A percentile compares a stretch with the other conserved stretches of the same genome.
Evolutionary conservation across 2,113 vertebrate genomes (phyloP).

Genomic region (Myanophis thanlyinensis): DNA sequence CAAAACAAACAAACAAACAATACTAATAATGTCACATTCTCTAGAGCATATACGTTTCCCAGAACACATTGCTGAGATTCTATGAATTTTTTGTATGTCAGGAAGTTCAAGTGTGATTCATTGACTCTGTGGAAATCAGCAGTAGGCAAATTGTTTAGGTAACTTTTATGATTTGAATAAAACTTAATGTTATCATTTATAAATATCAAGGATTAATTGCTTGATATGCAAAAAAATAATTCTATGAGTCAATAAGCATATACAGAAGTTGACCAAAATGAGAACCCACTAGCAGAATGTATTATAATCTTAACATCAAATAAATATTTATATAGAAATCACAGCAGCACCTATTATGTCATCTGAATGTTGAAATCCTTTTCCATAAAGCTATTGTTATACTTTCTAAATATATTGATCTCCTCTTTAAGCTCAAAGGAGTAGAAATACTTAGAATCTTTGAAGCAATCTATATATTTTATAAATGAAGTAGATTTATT

Average conservation of each 20-base stretch:
- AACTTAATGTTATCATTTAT: neutral
- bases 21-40: neutral
- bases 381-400: neutral
- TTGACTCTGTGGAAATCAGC: neutral
- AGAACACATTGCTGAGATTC: neutral
- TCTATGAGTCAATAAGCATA: too few relatives aligned
- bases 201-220: neutral
- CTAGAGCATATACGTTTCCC: neutral
- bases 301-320: neutral
- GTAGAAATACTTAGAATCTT: neutral
- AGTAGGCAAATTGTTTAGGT: neutral
- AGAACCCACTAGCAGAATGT: neutral
- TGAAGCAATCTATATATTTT: neutral
- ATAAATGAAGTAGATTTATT: neutral
- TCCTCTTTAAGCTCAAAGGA: neutral
- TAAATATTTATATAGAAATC: neutral
- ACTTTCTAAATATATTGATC: neutral
- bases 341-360: neutral
- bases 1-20: too few relatives aligned
- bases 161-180: neutral
- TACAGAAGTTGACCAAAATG: neutral
- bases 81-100: neutral
- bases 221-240: neutral
- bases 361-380: neutral
- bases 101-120: neutral